Evolutionary conservation across 2,797 vertebrate genomes (phyloP).

Genomic region (Melanotaenia trifasciata): DNA sequence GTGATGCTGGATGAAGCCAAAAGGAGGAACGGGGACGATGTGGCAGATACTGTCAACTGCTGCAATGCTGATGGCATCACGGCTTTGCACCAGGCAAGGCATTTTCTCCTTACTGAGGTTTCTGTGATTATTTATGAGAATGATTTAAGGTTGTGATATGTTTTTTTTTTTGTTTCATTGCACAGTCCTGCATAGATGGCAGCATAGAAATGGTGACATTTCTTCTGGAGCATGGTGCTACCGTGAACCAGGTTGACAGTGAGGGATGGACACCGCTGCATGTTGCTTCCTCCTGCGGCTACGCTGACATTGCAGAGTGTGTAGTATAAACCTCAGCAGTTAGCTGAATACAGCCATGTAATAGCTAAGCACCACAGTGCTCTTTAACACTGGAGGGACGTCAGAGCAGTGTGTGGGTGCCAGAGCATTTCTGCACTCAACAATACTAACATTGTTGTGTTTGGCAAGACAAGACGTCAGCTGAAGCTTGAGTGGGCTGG

Average conservation of each 20-base stretch:
- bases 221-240: constrained; percentile 86
- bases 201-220: constrained; percentile 91
- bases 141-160: background rate
- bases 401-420: constrained; percentile 50
- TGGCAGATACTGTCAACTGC: constrained; percentile 83
- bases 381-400: constrained; percentile 21
- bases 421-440: constrained; percentile 59
- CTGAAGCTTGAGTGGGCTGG: constrained; percentile 51
- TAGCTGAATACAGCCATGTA: constrained; percentile 5
- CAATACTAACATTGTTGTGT: constrained; percentile 75
- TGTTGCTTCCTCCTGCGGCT: constrained; percentile 90
- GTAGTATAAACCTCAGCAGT: constrained; percentile 55
- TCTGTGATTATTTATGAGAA: background rate
- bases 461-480: constrained; percentile 52
- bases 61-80: constrained; percentile 93
- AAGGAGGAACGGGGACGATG: constrained; percentile 43
- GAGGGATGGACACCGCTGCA: constrained; percentile 95
- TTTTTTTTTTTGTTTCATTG: background rate
- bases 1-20: constrained; percentile 85
- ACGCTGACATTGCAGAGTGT: constrained; percentile 90
- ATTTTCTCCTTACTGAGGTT: background rate
- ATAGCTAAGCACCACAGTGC: constrained; percentile 29
- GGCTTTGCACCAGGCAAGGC: constrained; percentile 90
- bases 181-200: constrained; percentile 92
- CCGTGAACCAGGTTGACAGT: constrained; percentile 90